A percentile compares a stretch with the other conserved stretches of the same genome.
Conservation (phyloP, 2,113 vertebrate genomes). For the Dolichotis patagonum region DNA sequence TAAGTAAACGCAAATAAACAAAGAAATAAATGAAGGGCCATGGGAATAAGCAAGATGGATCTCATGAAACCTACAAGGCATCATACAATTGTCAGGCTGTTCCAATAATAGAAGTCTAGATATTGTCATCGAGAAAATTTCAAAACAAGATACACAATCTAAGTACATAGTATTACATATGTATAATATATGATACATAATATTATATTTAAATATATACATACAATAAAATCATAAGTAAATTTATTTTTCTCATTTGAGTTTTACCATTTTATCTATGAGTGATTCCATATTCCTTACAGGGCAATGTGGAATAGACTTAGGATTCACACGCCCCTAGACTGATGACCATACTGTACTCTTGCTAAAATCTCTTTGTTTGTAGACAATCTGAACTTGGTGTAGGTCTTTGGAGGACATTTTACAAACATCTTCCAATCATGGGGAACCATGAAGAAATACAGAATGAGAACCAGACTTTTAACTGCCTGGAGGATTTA, state of each 20-base stretch:
- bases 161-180: background rate
- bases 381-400: background rate
- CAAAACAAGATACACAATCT: background rate
- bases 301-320: background rate
- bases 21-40: background rate
- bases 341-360: background rate
- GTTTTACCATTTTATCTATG: background rate
- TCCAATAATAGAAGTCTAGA: constrained; percentile 14
- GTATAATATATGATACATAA: background rate
- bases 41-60: background rate
- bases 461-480: background rate
- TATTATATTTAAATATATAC: background rate
- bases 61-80: background rate
- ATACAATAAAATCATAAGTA: background rate
- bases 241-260: constrained; percentile 36
- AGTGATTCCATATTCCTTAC: background rate
- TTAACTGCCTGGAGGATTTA: background rate
- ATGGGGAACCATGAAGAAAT: background rate
- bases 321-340: background rate
- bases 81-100: background rate
- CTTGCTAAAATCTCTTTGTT: background rate
- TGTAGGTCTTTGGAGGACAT: background rate
- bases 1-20: background rate
- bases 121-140: background rate
- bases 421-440: background rate